phyloP scores from a whole-genome alignment of 2,797 vertebrate species.

The Intellagama lesueurii region DNA sequence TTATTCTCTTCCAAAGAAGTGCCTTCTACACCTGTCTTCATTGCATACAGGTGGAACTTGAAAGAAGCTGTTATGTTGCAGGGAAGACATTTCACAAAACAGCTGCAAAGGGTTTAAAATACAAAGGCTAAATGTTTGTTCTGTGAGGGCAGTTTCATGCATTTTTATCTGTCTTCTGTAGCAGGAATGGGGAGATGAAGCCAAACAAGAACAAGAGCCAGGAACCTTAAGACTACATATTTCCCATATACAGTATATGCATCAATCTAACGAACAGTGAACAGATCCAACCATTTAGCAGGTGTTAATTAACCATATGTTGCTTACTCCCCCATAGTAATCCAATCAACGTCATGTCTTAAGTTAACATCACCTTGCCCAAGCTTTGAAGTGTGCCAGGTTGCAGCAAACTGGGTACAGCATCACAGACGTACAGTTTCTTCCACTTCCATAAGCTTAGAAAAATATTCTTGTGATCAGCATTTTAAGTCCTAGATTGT shows the following conservation, averaged over 20 bases:
- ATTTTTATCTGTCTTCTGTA: conserved; percentile 38
- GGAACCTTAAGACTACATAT: not conserved
- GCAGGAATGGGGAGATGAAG: not conserved
- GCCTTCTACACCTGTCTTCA: conserved; percentile 26
- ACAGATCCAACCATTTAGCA: not conserved
- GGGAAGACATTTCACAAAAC: conserved; percentile 4
- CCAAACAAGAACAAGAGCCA: conserved; percentile 7
- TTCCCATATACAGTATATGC: not conserved
- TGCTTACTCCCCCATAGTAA: not conserved
- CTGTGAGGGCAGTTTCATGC: conserved; percentile 30
- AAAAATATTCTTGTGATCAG: too few relatives aligned
- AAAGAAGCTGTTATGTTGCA: conserved; percentile 33
- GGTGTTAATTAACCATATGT: not conserved
- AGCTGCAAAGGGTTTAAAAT: conserved; percentile 52
- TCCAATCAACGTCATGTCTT: not conserved
- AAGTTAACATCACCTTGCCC: not conserved
- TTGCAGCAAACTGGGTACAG: too few relatives aligned
- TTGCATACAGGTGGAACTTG: conserved; percentile 34
- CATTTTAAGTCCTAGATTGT: too few relatives aligned
- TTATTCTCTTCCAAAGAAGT: conserved; percentile 28
- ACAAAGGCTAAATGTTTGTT: conserved; percentile 41
- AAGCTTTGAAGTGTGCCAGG: not conserved
- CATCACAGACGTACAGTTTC: too few relatives aligned
- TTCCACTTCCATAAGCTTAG: too few relatives aligned
- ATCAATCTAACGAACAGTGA: conserved; percentile 1